phyloP scores from a whole-genome alignment of 2,113 vertebrate genomes.

The Hystrix cristata region DNA sequence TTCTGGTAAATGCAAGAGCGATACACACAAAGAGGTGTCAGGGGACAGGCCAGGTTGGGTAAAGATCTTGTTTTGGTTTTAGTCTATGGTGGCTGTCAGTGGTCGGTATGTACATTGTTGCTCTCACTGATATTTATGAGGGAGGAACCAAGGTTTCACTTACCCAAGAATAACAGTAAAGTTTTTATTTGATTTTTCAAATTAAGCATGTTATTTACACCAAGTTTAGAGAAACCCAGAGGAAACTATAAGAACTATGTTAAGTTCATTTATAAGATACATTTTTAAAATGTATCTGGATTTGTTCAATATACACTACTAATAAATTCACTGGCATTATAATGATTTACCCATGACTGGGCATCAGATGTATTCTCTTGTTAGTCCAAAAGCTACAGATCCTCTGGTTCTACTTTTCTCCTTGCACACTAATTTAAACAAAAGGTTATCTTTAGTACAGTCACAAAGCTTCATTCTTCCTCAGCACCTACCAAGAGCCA shows the following conservation, averaged over 20 bases:
- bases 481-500: not conserved
- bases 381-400: not conserved
- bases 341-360: not conserved
- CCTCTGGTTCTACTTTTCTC: not conserved
- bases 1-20: not conserved
- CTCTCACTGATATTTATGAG: not conserved
- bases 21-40: not conserved
- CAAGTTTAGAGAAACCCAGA: conserved; percentile 23
- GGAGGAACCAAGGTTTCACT: not conserved
- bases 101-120: not conserved
- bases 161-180: not conserved
- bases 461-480: not conserved
- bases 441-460: not conserved
- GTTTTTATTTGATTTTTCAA: conserved; percentile 32
- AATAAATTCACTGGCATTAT: not conserved
- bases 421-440: not conserved
- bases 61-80: not conserved
- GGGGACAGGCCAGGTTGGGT: not conserved
- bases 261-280: conserved; percentile 24
- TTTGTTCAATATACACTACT: not conserved
- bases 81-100: not conserved
- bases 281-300: conserved; percentile 22
- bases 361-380: not conserved
- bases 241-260: not conserved
- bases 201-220: conserved; percentile 5